Conservation (phyloP, 2,113 vertebrate species). For the Machaerirhynchus nigripectus region DNA sequence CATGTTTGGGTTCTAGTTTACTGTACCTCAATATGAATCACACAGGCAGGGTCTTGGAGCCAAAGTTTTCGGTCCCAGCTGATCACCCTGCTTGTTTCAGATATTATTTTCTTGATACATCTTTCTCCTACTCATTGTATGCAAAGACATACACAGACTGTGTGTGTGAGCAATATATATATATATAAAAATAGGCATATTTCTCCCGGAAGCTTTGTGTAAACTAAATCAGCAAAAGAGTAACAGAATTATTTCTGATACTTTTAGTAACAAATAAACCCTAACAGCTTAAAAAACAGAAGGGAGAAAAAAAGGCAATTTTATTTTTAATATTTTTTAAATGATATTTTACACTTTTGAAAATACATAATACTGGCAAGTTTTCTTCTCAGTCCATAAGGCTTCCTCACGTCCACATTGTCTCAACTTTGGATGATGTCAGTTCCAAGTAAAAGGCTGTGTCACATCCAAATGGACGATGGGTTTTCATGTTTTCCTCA, state of each 20-base stretch:
- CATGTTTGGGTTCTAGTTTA: background rate
- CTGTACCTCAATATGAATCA: background rate
- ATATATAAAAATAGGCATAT: background rate
- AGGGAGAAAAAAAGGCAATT: fast-evolving
- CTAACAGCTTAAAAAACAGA: background rate
- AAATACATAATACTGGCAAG: background rate
- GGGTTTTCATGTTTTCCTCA: background rate
- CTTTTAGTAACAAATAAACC: background rate
- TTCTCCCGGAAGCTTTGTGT: background rate
- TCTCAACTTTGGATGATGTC: background rate
- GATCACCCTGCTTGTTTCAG: background rate
- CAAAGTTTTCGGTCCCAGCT: background rate
- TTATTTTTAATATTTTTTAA: background rate
- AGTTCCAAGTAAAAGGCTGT: background rate
- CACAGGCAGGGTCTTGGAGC: background rate
- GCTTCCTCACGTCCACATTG: background rate
- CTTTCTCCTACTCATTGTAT: background rate
- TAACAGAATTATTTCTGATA: background rate
- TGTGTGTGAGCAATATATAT: background rate
- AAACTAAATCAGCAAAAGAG: background rate
- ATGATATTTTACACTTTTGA: background rate
- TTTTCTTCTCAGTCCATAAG: background rate
- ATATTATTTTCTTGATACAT: background rate
- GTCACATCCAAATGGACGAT: background rate
- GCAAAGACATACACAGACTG: background rate